Conservation (phyloP, 2,888 invertebrate species). For the Sisyra terminalis region DNA sequence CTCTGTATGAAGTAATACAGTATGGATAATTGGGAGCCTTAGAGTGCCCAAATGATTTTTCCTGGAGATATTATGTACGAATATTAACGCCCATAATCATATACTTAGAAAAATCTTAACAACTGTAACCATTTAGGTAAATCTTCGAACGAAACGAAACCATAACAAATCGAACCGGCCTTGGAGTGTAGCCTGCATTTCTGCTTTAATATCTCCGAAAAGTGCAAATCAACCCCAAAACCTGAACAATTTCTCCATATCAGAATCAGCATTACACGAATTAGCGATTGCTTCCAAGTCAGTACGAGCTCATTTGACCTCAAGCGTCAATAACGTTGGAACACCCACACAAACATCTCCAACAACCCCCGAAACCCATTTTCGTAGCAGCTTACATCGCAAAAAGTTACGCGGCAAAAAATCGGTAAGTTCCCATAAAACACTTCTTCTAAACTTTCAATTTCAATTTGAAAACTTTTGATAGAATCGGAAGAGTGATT, state of each 20-base stretch:
- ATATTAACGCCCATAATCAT: no score
- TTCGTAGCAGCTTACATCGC: not conserved
- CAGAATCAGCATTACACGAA: constrained; percentile 75
- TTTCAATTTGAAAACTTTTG: constrained; percentile 4
- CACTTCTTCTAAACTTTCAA: not conserved
- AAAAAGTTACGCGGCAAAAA: not conserved
- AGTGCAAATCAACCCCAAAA: constrained; percentile 15
- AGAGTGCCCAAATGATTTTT: no score
- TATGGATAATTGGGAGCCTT: no score
- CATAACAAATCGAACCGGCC: constrained; percentile 44
- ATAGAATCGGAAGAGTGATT: constrained; percentile 34
- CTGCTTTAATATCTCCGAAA: constrained; percentile 42
- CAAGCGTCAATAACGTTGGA: constrained; percentile 1
- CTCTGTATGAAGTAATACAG: no score
- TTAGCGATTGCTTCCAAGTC: constrained; percentile 30
- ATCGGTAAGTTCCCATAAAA: not conserved
- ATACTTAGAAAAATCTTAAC: no score
- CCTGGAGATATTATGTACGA: no score
- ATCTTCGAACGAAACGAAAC: constrained; percentile 43
- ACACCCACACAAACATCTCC: not conserved
- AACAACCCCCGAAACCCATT: not conserved
- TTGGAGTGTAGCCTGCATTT: constrained; percentile 79
- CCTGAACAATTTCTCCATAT: constrained; percentile 51
- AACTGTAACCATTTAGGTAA: constrained; percentile 36
- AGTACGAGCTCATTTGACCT: constrained; percentile 10